These are phyloP conservation scores for Yasuhikotakia modesta DNA, from an alignment of 2,797 vertebrate species.

Conservation along the genomic window DNA sequence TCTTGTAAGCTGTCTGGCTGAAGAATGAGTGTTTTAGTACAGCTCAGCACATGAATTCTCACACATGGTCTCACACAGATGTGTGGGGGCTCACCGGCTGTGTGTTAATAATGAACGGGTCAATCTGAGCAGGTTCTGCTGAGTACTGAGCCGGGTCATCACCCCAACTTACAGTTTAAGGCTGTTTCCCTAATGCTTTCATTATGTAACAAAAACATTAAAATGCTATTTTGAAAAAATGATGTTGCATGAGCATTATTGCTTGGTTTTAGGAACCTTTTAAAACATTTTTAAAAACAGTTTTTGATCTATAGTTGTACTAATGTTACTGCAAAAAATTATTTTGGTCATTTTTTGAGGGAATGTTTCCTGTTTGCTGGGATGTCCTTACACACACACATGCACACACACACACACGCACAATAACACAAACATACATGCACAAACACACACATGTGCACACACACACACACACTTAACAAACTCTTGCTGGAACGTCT, in stretches of 20 bases:
- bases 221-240: too few relatives aligned
- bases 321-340: not conserved
- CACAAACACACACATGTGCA: too few relatives aligned
- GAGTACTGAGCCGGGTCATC: conserved; percentile 19
- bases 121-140: not conserved
- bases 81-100: not conserved
- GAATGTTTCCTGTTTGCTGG: too few relatives aligned
- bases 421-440: not conserved
- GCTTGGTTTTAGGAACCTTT: too few relatives aligned
- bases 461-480: too few relatives aligned
- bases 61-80: conserved; percentile 20
- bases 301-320: too few relatives aligned
- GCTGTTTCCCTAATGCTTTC: too few relatives aligned
- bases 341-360: too few relatives aligned
- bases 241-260: too few relatives aligned
- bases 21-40: conserved; percentile 27
- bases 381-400: not conserved
- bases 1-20: conserved; percentile 36
- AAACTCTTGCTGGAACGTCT: not conserved
- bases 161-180: too few relatives aligned
- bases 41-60: conserved; percentile 18
- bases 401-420: not conserved
- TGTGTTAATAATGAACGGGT: conserved; percentile 38
- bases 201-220: too few relatives aligned
- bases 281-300: too few relatives aligned